Evolutionary conservation across 2,888 invertebrate genomes (phyloP).

Genomic region (Hydrotaea diabolus): DNA sequence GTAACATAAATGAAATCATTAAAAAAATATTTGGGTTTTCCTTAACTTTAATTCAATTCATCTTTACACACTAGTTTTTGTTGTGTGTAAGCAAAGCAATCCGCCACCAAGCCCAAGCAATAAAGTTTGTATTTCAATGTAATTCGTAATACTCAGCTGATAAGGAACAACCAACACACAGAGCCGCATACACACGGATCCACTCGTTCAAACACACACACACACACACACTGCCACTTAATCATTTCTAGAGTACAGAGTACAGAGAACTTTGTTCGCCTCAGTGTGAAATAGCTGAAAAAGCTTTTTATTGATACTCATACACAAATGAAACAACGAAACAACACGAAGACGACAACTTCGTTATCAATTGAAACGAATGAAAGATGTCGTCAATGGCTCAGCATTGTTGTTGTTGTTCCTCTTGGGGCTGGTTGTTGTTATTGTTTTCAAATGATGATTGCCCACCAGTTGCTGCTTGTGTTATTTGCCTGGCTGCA

Average conservation of each 20-base stretch:
- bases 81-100: not conserved
- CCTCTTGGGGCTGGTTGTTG: not conserved
- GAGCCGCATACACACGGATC: not conserved
- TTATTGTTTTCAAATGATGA: not conserved
- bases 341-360: not conserved
- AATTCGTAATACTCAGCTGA: too few relatives aligned
- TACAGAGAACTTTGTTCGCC: conserved; percentile 3
- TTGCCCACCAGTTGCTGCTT: conserved; percentile 11
- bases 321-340: not conserved
- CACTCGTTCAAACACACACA: not conserved
- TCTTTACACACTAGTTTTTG: not conserved
- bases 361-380: conserved; percentile 7
- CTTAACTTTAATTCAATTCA: not conserved
- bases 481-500: conserved; percentile 44
- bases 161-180: not conserved
- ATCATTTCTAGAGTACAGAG: not conserved
- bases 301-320: not conserved
- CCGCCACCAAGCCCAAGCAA: not conserved
- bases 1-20: not conserved
- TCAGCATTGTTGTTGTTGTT: not conserved
- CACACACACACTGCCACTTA: not conserved
- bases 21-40: conserved; percentile 16
- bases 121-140: not conserved
- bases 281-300: not conserved
- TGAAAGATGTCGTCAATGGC: not conserved